Evolutionary conservation across 92 coral and sea anemone genomes (phyloP), one percentile per base, ranked within the genome.

Genomic region (Heteractis magnifica): DNA sequence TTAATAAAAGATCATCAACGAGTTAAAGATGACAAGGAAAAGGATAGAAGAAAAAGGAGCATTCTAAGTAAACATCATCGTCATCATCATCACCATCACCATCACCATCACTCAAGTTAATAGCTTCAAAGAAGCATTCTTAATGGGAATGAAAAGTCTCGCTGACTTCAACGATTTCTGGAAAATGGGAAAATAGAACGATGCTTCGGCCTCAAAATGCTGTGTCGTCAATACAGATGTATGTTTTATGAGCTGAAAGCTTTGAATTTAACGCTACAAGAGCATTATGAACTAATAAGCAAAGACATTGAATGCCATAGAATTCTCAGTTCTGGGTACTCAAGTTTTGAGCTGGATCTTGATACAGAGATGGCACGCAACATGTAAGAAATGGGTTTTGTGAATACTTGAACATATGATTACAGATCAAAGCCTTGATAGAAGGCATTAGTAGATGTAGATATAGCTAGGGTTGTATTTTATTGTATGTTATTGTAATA

Each of bases 1-100:
- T 87, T 91, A 20, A 85, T 88, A 44, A 75, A 84, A 55, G 89
- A 88, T 71, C 92, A 90, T 60, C 85, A 88, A 34, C 87, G 72
- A 16, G 81, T 81, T 51, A 56, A 81, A 71, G 89, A 88, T 71
- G 52, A 76, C 49, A 65, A 55, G 41, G 52, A 34, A 23, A 23
- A 52, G 34, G 15, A 65, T 41, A 78, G 91, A 62, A 74, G 70
- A 78, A 85, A 64, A 60, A 84, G 92, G 34, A 89, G 87, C 10
- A 49, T 65, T 7, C 70, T 6, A 1, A n/a, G 73, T 10, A 71
- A 51, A 13, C 76, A n/a, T 81, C 76, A 3, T 65, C 76, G 52
- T 21, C 82, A 84, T 59, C 88, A 78, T 48, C 82, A 52, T 49
- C 82, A 56, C 26, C 58, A 62, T 12, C 82, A 56, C 26, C 58